These are phyloP conservation scores for Thinocorus orbignyianus DNA, from an alignment of 2,113 vertebrate species.

Conservation along the genomic window DNA sequence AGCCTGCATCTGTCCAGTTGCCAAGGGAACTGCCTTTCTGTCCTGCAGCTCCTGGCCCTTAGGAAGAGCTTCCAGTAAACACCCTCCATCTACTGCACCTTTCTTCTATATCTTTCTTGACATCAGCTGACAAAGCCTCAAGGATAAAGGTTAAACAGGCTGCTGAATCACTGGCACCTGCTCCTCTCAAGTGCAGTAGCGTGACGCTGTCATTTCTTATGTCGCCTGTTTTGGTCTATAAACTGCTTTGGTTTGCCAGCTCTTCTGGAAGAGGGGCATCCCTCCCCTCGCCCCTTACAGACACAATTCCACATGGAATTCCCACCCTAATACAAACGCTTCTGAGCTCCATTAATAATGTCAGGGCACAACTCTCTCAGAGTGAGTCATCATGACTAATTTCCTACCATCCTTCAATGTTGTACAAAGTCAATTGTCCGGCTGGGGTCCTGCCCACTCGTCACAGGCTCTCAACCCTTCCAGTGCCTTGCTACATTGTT, in stretches of 20 bases:
- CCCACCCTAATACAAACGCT: accelerated
- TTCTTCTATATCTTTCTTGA: not conserved
- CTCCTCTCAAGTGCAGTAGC: not conserved
- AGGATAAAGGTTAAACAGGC: not conserved
- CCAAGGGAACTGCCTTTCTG: not conserved
- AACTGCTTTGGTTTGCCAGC: not conserved
- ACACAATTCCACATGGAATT: not conserved
- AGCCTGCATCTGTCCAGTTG: not conserved
- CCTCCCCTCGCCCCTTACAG: not conserved
- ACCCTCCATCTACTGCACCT: not conserved
- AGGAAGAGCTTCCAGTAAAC: not conserved
- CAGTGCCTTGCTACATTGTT: conserved; percentile 24
- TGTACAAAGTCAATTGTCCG: conserved; percentile 45
- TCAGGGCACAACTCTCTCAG: conserved; percentile 26
- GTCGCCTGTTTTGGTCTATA: not conserved
- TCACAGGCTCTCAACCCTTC: conserved; percentile 26
- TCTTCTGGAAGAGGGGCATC: not conserved
- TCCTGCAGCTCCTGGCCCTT: not conserved
- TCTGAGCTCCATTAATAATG: not conserved
- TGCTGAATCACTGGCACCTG: not conserved
- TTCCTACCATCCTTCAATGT: conserved; percentile 45
- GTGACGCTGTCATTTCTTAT: accelerated
- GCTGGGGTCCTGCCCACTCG: not conserved
- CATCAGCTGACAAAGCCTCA: not conserved
- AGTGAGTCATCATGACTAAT: conserved; percentile 69